phyloP scores from a whole-genome alignment of 1,140 invertebrate species.

The Rhysida immarginata region DNA sequence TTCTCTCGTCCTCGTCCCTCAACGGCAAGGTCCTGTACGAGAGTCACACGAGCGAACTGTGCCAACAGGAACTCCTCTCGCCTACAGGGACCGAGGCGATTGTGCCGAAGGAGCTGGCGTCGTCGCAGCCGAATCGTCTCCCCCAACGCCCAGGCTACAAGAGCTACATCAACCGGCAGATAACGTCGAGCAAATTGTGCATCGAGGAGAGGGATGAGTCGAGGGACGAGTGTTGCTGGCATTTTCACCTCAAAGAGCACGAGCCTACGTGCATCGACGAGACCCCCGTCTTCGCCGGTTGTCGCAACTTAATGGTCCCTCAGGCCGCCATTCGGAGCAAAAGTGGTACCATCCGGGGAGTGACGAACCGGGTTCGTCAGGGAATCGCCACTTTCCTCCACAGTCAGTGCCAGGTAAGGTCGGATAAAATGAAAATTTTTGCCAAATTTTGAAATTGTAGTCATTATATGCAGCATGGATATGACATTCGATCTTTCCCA shows the following conservation, averaged over 20 bases:
- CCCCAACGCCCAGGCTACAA: not conserved
- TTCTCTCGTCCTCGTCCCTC: not conserved
- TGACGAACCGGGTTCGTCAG: constrained; percentile 81
- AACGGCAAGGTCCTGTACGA: constrained; percentile 3
- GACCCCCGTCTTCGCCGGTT: not conserved
- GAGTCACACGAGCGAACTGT: not conserved
- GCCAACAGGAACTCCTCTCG: not conserved
- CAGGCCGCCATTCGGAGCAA: constrained; percentile 59
- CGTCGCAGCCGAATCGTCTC: not conserved
- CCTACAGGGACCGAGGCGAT: not conserved
- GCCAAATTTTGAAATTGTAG: no score
- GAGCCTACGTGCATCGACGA: not conserved
- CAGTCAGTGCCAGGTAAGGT: constrained; percentile 53
- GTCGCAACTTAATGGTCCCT: not conserved
- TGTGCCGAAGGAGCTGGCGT: not conserved
- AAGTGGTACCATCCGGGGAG: constrained; percentile 69
- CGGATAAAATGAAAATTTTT: no score
- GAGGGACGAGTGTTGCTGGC: not conserved
- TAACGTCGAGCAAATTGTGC: not conserved
- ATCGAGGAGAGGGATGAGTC: not conserved
- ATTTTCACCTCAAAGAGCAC: not conserved
- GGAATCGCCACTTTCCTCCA: constrained; percentile 86
- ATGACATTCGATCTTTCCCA: no score
- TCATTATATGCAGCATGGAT: no score
- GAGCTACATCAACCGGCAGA: not conserved